Percentiles rank a stretch among this genome's conserved stretches.
Conservation (phyloP, 1,140 invertebrate species). For the Drosophila trapezifrons region DNA sequence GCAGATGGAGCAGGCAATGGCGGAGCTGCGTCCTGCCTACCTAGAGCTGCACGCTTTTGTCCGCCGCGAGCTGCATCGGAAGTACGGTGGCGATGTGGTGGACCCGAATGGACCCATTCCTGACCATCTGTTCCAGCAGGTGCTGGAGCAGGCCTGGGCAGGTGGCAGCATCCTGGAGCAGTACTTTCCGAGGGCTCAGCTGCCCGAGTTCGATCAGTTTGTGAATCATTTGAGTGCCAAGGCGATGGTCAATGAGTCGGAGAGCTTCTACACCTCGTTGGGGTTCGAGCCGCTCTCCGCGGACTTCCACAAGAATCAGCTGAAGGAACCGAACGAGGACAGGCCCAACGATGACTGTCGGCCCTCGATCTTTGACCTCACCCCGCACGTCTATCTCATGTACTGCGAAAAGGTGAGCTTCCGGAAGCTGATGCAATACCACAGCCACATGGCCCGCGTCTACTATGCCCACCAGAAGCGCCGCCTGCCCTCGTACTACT, state of each 20-base stretch:
- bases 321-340: constrained; percentile 74
- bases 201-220: constrained; percentile 73
- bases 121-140: constrained; percentile 90
- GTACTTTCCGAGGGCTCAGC: constrained; percentile 61
- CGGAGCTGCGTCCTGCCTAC: constrained; percentile 91
- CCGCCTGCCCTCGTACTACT: constrained; percentile 85
- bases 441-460: constrained; percentile 92
- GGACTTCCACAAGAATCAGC: constrained; percentile 66
- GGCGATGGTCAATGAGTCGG: constrained; percentile 65
- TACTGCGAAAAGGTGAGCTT: constrained; percentile 80
- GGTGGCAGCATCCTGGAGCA: constrained; percentile 73
- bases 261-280: constrained; percentile 72
- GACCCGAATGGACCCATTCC: constrained; percentile 92
- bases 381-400: constrained; percentile 72
- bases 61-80: constrained; percentile 88
- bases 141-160: constrained; percentile 75
- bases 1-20: constrained; percentile 85
- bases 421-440: constrained; percentile 84
- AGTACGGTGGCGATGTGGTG: constrained; percentile 89
- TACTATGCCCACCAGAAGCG: constrained; percentile 89
- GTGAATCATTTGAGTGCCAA: constrained; percentile 59
- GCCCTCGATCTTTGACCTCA: constrained; percentile 74
- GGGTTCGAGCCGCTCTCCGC: constrained; percentile 58
- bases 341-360: constrained; percentile 71
- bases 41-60: constrained; percentile 95